Percentiles rank a stretch among this genome's conserved stretches.
Evolutionary conservation across 2,113 vertebrate genomes (phyloP).

Genomic region (Brienomyrus longianalis): DNA sequence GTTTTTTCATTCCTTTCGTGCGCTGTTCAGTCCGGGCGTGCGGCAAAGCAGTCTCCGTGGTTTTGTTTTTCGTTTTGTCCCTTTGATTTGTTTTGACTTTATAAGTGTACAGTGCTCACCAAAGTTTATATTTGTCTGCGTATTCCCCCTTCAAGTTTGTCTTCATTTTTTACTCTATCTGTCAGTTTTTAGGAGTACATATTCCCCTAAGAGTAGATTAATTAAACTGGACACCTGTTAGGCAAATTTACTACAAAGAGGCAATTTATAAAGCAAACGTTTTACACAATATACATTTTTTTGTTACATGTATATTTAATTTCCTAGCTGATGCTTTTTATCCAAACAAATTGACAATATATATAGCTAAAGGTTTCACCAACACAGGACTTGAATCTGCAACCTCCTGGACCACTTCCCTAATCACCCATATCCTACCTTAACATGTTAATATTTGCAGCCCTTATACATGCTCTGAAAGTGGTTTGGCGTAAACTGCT

Average conservation of each 20-base stretch:
- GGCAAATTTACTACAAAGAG: conserved; percentile 45
- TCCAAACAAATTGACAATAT: background rate
- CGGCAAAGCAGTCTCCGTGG: background rate
- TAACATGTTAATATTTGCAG: background rate
- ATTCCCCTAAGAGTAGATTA: conserved; percentile 38
- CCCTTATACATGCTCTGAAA: background rate
- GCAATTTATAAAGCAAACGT: conserved; percentile 38
- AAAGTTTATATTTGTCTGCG: background rate
- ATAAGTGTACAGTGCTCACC: background rate
- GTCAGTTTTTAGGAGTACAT: conserved; percentile 23
- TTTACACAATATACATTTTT: conserved; percentile 29
- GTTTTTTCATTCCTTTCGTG: background rate
- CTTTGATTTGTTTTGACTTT: background rate
- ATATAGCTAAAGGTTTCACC: background rate
- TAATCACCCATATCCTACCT: background rate
- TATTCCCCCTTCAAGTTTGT: background rate
- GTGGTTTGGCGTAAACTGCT: conserved; percentile 9
- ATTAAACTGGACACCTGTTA: conserved; percentile 58
- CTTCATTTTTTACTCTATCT: conserved; percentile 10
- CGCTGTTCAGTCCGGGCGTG: background rate
- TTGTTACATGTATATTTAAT: conserved; percentile 29
- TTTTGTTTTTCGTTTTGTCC: background rate
- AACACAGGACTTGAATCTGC: background rate
- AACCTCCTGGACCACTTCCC: background rate
- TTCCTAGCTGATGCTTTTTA: background rate